A percentile compares a stretch with the other conserved stretches of the same genome.
These are phyloP conservation scores for Scolopax bukidnonensis DNA, from an alignment of 2,797 vertebrate species.

Conservation along the genomic window DNA sequence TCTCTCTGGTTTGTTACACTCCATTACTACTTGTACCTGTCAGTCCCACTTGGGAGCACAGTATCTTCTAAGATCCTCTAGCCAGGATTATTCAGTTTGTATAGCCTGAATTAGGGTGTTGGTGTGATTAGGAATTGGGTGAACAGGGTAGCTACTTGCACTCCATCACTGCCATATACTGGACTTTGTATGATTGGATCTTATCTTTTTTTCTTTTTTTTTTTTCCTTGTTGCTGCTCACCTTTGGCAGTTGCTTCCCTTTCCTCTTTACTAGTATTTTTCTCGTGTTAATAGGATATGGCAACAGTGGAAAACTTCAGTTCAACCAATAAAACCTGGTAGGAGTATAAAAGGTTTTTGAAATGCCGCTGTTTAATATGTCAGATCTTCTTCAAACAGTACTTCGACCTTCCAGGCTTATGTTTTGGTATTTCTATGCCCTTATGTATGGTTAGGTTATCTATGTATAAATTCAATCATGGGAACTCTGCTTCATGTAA, in stretches of 20 bases:
- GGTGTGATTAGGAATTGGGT: not conserved
- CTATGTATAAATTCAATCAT: not conserved
- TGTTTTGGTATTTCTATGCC: not conserved
- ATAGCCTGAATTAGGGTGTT: too few species aligned
- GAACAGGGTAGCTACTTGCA: not conserved
- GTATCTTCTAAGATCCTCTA: not conserved
- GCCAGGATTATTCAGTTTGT: not conserved
- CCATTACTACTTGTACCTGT: not conserved
- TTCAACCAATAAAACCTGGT: not conserved
- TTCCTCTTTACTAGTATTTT: not conserved
- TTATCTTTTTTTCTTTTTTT: not conserved
- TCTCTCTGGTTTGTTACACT: not conserved
- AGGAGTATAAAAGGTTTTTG: not conserved
- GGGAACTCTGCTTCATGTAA: not conserved
- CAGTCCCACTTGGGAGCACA: not conserved
- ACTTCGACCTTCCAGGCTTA: not conserved
- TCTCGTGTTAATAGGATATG: not conserved
- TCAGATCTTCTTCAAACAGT: not conserved
- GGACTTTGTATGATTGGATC: not conserved
- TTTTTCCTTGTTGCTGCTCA: not conserved
- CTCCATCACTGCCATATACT: not conserved
- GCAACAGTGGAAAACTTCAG: not conserved
- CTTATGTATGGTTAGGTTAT: not conserved
- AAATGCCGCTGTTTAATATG: not conserved
- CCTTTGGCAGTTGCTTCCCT: not conserved